Evolutionary conservation across 2,113 vertebrate genomes (phyloP), one percentile per base, ranked within the genome.

Genomic region (Dasypus novemcinctus): DNA sequence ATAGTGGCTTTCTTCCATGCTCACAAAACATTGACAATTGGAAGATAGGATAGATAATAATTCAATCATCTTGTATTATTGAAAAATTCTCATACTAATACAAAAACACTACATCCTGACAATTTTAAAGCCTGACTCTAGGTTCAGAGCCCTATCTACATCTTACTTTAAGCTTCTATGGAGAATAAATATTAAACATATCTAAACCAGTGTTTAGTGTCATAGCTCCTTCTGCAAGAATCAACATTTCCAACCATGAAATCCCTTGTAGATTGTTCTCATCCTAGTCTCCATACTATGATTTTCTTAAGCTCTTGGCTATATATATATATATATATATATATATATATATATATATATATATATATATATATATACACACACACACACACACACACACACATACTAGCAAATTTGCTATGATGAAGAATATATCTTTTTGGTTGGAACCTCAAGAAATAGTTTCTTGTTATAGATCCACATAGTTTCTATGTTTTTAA

Each of bases 131-230:
- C 92, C 94, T 64, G 97, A 91, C 92, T 5, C 0, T 80, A 95
- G 96, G 87, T 93, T 97, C 92, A 91, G 91, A 98, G 94, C 91
- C 94, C 94, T 96, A 90, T 88, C 95, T 98, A 96, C 97, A 78
- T 18, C 84, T 97, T 97, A 97, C 66, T 93, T 98, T 98, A 98
- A 98, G 95, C 95, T 94, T 97, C 92, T 96, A 43, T 91, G 97
- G 95, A 98, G 95, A 87, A 97, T 66, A 83, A 98, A 98, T 95
- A 98, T 94, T 90, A 96, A 97, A 95, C 96, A 96, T 97, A 94
- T 98, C 1, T 0, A 79, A 98, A 97, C 96, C 93, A 96, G 89
- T 82, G 71, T 98, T 98, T 98, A 98, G 95, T 98, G 96, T 96
- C 97, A 97, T 31, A 96, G 94, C 89, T 95, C 71, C 92, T 98